Evolutionary conservation across 2,113 vertebrate species (phyloP), one percentile per base, ranked within the genome.

Genomic region (Syngnathus floridae): DNA sequence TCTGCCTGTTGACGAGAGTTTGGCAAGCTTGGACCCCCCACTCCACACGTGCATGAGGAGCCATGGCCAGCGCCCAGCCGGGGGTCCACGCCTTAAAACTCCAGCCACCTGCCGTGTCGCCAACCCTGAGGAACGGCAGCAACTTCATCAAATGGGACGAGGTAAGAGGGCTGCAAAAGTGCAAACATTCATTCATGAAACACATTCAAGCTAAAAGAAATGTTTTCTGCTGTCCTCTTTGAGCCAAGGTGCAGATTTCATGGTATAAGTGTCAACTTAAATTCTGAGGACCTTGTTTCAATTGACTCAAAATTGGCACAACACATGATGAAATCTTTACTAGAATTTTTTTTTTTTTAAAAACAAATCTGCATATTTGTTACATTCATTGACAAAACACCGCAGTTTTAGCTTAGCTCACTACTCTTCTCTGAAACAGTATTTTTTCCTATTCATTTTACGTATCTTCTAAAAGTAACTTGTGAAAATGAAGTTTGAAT

Each of bases 121-220:
- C 88, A 59, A 91, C 88, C 45, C 90, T 95, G 81, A 91, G 87
- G 79, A 92, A 90, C 72, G 94, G 94, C 79, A 94, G 92, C 85
- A 94, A 93, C 89, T 95, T 95, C 89, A 94, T 93, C 73, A 95
- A 94, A 90, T 95, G 94, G 94, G 94, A 95, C 76, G 94, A 95
- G 92, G 94, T 95, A 83, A 92, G 92, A 70, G 64, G 17, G 31
- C 2, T 22, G 61, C 51, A 55, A 45, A n/a, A 52, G 36, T 46
- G 4, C 16, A n/a, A 57, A 26, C 8, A 46, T 46, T 46, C 16
- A 46, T 17, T 46, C 1, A 46, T 46, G 45, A 46, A 46, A 46
- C 16, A 17, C 45, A 9, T 17, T 16, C 16, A 46, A 17, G 16
- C 17, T 7, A 4, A 45, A 4, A 45, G 43, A 12, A 14, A 45